Base-by-base conservation (phyloP, 2,888 invertebrate genomes). In the Perithous albicinctus region DNA sequence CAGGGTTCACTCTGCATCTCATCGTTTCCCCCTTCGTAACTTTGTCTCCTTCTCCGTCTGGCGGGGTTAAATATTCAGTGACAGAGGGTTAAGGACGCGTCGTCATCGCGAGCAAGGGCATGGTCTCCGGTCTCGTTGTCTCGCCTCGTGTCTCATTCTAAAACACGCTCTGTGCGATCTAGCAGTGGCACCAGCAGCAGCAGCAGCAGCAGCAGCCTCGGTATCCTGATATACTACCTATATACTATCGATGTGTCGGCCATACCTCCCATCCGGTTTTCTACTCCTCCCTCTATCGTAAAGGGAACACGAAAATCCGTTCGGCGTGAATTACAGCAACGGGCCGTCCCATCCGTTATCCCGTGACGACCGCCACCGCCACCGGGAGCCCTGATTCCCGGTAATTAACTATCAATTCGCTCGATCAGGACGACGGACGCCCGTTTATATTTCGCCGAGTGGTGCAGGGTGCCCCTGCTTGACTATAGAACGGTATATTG, bases 321-420 rank as follows among this genome's bases (percentile, higher is more conserved):
- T 88, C 87, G 87, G 84, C 86, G 90, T 90, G 90, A 91, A 90
- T 91, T 90, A 90, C 88, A 88, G 85, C 90, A 87, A 89, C 89
- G 87, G 88, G 87, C 85, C 87, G 87, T 89, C 88, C 90, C 89
- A 91, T 91, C 87, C 87, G 88, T 91, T 91, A 91, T 90, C 89
- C 75, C 61, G 78, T 75, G 78, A 78, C 78, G 70, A 81, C 63
- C 77, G 48, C 77, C 74, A 51, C 79, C 87, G 85, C 85, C 67
- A 73, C 77, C 63, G 77, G 81, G 77, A 75, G 75, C 88, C 87
- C 87, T 86, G 87, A 90, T 90, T 90, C 88, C 88, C 89, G 87
- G 90, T 91, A 91, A 91, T 91, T 91, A 91, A 91, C 90, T 90
- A 91, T 90, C 91, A 90, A 90, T 90, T 91, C 89, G 87, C 88